Conservation (phyloP, 1,140 invertebrate genomes). For the Gerris buenoi region DNA sequence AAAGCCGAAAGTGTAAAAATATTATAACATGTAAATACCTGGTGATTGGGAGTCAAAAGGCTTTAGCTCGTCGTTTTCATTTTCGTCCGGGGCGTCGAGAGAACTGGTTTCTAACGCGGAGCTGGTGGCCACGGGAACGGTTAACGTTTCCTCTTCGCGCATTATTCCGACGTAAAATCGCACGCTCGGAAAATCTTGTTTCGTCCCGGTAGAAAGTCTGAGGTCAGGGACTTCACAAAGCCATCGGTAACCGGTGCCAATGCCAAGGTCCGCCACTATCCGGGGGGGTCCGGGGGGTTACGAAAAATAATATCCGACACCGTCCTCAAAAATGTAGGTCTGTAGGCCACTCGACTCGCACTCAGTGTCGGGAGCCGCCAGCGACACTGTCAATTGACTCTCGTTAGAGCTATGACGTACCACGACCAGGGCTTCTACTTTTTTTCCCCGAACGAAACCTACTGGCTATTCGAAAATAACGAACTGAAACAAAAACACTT, state of each 20-base stretch:
- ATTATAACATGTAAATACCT: too few species aligned
- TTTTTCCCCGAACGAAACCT: too few species aligned
- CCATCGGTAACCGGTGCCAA: background rate
- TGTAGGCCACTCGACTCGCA: slow-evolving; percentile 52
- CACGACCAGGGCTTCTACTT: too few species aligned
- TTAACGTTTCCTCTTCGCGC: background rate
- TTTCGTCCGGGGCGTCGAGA: background rate
- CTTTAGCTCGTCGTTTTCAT: background rate
- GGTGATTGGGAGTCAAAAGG: background rate
- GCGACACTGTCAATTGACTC: background rate
- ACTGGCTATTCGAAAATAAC: too few species aligned
- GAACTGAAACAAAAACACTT: too few species aligned
- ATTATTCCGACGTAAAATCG: too few species aligned
- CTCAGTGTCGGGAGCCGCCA: slow-evolving; percentile 33
- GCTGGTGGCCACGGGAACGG: background rate
- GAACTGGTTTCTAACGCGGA: background rate
- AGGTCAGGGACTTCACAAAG: background rate
- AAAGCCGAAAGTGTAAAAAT: too few species aligned
- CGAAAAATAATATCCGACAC: slow-evolving; percentile 14
- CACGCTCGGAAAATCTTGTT: too few species aligned
- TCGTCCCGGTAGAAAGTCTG: too few species aligned
- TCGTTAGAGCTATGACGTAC: background rate
- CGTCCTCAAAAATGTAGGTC: slow-evolving; percentile 41
- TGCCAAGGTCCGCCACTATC: slow-evolving; percentile 11
- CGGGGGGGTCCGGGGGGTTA: background rate